Evolutionary conservation across 2,888 invertebrate genomes (phyloP), one percentile per base, ranked within the genome.

Genomic region (Drosophila anomalipes): DNA sequence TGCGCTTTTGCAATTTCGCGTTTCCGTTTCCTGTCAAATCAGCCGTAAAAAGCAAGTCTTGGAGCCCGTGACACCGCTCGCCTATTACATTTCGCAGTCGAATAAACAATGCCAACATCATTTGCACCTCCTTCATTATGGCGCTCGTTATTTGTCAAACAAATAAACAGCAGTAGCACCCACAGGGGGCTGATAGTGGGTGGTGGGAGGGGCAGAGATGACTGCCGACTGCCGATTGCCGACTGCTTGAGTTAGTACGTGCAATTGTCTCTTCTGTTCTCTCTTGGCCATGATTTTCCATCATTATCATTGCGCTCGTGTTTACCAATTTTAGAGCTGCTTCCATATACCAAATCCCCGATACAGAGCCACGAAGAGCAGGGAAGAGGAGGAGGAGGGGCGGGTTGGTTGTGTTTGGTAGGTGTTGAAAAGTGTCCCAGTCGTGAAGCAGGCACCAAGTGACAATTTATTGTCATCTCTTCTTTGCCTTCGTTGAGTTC

Each of bases 51-150:
- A 89, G 81, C 80, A 80, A 84, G 81, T 77, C 78, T 26, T 47
- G 79, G 41, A 33, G 47, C 78, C 79, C 81, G 81, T 79, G 81
- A 79, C 79, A 79, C 79, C 78, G 79, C 81, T 83, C 87, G 90
- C 89, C 90, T 89, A 89, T 91, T 90, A 86, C 86, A 85, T 88
- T 91, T 89, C 84, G 84, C 89, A 89, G 84, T 91, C 84, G 90
- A 90, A 89, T 89, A 89, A 91, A 89, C 91, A 89, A 89, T 91
- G 90, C 91, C 89, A 89, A 90, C 90, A 86, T 86, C 90, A 89
- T 89, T 89, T 91, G 89, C 91, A 89, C 89, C 89, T 89, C 89
- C 89, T 91, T 89, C 89, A 89, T 89, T 89, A 89, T 91, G 88
- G 90, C 74, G 77, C 90, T 89, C 84, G 83, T 90, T 91, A 89